phyloP scores from a whole-genome alignment of 1,140 invertebrate species.

The Radopholus similis region DNA sequence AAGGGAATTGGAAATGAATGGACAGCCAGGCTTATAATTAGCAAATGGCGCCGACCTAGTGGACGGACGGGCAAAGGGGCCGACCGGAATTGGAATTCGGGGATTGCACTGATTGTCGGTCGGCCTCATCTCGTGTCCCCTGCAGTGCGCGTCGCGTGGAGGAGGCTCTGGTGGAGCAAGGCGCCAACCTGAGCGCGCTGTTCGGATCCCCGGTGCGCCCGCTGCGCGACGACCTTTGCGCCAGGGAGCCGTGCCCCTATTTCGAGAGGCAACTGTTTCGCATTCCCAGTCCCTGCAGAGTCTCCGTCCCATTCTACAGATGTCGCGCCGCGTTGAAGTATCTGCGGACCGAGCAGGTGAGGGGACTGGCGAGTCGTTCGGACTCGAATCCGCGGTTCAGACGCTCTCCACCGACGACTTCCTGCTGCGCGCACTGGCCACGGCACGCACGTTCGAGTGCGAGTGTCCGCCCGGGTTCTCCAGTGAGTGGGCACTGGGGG shows the following conservation, averaged over 20 bases:
- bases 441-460: conserved; percentile 88
- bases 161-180: not conserved
- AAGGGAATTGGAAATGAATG: too few relatives aligned
- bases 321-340: too few relatives aligned
- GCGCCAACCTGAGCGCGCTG: conserved; percentile 2
- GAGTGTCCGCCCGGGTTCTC: conserved; percentile 70
- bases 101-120: not conserved
- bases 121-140: not conserved
- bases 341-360: too few relatives aligned
- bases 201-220: conserved; percentile 72
- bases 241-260: conserved; percentile 89
- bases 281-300: too few relatives aligned
- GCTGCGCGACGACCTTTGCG: conserved; percentile 93
- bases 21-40: too few relatives aligned
- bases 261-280: conserved; percentile 70
- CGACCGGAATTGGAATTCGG: not conserved
- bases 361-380: too few relatives aligned
- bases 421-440: conserved; percentile 87
- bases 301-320: too few relatives aligned
- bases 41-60: not conserved
- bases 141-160: conserved; percentile 15
- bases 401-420: conserved; percentile 73
- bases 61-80: not conserved
- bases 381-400: not conserved
- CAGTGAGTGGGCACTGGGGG: conserved; percentile 59